A percentile compares a stretch with the other conserved stretches of the same genome.
Conservation (phyloP, 2,113 vertebrate species). For the Saimiri boliviensis region DNA sequence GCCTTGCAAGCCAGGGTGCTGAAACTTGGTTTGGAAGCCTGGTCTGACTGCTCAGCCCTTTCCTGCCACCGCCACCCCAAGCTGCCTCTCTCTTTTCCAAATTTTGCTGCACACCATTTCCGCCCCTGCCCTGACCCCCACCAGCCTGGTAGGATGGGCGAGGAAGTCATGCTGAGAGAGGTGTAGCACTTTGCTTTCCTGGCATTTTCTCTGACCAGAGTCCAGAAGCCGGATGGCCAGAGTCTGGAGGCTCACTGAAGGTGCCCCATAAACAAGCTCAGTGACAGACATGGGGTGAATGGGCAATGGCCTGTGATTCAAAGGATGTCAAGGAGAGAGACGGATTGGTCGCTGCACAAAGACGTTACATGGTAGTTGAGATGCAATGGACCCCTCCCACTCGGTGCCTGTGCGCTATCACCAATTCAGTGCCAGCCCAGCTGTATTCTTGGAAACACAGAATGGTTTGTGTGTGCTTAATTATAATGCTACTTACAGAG, state of each 20-base stretch:
- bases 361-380: neutral
- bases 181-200: neutral
- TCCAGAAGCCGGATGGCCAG: neutral
- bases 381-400: neutral
- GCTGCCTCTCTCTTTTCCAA: neutral
- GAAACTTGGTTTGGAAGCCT: neutral
- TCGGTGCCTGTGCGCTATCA: neutral
- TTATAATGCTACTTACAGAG: constrained; percentile 71
- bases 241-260: constrained; percentile 1
- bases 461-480: constrained; percentile 65
- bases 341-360: neutral
- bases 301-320: neutral
- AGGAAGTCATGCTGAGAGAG: neutral
- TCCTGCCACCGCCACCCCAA: rapidly evolving
- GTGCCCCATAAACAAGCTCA: neutral
- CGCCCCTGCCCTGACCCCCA: rapidly evolving
- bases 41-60: neutral
- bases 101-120: neutral
- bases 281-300: constrained; percentile 16
- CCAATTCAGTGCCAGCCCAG: constrained; percentile 57
- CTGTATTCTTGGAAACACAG: constrained; percentile 60
- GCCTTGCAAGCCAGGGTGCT: neutral
- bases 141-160: neutral
- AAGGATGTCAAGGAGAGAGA: neutral
- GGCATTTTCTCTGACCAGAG: neutral